Conservation (phyloP, 2,888 invertebrate species). For the Dryadula phaetusa region DNA sequence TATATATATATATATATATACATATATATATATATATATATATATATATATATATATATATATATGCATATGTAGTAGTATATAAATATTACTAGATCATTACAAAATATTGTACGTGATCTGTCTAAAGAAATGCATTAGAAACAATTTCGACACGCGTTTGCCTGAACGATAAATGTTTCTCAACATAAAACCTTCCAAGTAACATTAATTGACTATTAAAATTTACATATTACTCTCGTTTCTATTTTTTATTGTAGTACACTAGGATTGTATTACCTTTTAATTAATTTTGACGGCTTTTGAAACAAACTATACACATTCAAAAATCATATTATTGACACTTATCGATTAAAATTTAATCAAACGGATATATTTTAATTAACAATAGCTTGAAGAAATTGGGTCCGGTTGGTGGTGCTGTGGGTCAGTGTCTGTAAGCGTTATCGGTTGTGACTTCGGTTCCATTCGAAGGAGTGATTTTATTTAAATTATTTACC, state of each 20-base stretch:
- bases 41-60: not conserved
- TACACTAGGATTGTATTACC: slow-evolving; percentile 2
- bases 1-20: no score
- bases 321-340: not conserved
- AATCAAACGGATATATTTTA: not conserved
- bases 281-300: slow-evolving; percentile 17
- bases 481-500: no score
- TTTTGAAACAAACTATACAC: not conserved
- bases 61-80: not conserved
- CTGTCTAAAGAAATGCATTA: slow-evolving; percentile 11
- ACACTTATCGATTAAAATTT: not conserved
- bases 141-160: slow-evolving; percentile 23
- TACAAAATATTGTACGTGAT: slow-evolving; percentile 15
- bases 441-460: no score
- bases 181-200: slow-evolving; percentile 31
- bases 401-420: not conserved
- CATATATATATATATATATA: no score
- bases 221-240: slow-evolving; percentile 32
- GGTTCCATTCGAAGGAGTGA: no score
- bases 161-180: slow-evolving; percentile 24
- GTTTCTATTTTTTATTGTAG: slow-evolving; percentile 27
- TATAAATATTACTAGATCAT: slow-evolving; percentile 1
- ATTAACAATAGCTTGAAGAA: not conserved
- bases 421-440: no score
- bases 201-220: slow-evolving; percentile 30